Conservation (phyloP, 2,888 invertebrate species). For the Erebia palarica region DNA sequence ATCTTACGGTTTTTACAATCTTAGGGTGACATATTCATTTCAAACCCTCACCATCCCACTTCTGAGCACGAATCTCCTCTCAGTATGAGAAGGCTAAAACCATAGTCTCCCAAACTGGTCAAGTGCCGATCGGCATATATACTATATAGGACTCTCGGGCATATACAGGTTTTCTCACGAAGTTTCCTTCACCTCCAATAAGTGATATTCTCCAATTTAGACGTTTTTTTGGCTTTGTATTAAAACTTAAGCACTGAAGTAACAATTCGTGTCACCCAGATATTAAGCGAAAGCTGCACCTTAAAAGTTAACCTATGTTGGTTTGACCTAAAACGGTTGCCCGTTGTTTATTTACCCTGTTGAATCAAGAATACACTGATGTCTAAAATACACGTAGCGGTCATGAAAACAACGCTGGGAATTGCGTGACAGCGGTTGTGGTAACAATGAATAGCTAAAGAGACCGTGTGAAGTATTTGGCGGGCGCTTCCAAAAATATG, state of each 20-base stretch:
- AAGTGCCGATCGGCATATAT: no score
- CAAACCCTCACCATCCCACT: no score
- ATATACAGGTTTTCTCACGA: no score
- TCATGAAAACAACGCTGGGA: slow-evolving; percentile 17
- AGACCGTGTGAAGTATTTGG: neutral
- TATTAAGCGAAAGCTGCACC: slow-evolving; percentile 19
- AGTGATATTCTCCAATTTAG: no score
- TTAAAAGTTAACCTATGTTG: slow-evolving; percentile 25
- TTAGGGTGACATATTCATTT: no score
- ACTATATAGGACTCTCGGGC: no score
- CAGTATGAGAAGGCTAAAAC: no score
- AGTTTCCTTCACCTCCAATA: no score
- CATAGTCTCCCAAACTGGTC: no score
- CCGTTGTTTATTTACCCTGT: slow-evolving; percentile 21
- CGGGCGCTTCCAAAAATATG: neutral
- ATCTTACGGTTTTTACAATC: no score
- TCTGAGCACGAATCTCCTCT: no score
- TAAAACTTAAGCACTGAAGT: neutral
- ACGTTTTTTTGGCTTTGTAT: neutral
- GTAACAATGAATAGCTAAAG: neutral
- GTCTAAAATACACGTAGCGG: slow-evolving; percentile 13
- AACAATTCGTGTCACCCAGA: slow-evolving; percentile 12
- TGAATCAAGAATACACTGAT: slow-evolving; percentile 15
- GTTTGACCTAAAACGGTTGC: slow-evolving; percentile 26
- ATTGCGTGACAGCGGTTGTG: slow-evolving; percentile 19